Conservation (phyloP, 2,888 invertebrate species). For the Fragum sueziense region DNA sequence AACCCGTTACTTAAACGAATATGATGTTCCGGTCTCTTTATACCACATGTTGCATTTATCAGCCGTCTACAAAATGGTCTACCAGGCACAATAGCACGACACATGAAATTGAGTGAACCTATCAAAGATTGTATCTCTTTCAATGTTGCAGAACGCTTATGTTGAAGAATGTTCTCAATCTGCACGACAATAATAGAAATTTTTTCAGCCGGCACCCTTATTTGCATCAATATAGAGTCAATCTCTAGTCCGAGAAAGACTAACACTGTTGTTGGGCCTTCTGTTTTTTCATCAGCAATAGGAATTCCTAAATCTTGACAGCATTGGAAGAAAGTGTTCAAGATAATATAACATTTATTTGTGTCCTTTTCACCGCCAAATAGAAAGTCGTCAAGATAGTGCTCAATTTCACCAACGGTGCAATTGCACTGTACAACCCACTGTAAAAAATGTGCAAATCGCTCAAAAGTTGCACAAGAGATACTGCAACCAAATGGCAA, state of each 20-base stretch:
- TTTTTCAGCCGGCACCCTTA: constrained; percentile 18
- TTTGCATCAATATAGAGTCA: constrained; percentile 32
- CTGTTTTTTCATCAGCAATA: constrained; percentile 31
- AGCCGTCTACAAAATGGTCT: constrained; percentile 41
- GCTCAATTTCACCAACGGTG: neutral
- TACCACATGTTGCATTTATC: constrained; percentile 15
- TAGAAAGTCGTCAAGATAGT: constrained; percentile 47
- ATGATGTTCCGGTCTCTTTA: constrained; percentile 3
- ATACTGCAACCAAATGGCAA: constrained; percentile 20
- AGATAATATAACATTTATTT: neutral
- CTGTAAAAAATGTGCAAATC: constrained; percentile 17
- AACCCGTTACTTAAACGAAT: neutral
- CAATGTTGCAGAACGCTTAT: neutral
- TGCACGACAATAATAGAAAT: neutral
- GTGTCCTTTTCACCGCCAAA: constrained; percentile 13
- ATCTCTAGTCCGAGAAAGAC: constrained; percentile 28
- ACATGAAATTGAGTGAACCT: constrained; percentile 29
- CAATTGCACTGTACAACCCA: neutral
- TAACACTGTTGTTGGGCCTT: constrained; percentile 30
- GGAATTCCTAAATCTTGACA: constrained; percentile 22
- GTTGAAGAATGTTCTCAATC: neutral
- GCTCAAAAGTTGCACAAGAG: constrained; percentile 17
- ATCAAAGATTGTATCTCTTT: constrained; percentile 23
- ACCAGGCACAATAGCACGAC: constrained; percentile 39
- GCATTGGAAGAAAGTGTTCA: neutral